Base-by-base conservation (phyloP, 2,888 invertebrate species). In the Eristalis pertinax region DNA sequence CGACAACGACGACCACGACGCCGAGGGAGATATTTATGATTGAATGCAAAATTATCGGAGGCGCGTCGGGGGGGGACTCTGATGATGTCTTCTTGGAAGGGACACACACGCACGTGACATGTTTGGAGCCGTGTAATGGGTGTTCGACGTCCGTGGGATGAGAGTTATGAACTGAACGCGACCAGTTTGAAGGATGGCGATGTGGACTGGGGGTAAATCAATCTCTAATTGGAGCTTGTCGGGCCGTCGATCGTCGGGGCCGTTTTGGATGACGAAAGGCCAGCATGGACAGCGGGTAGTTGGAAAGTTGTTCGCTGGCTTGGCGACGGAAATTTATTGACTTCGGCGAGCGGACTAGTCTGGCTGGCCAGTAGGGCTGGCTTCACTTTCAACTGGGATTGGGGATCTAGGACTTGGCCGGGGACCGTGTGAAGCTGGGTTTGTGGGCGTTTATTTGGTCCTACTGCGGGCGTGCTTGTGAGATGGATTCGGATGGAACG, bases 21-120 rank as follows among this genome's bases (percentile, higher is more conserved):
- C 2, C 26, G 29, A 13, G 43, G 35, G 50, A 26, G 50, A 69
- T 82, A 64, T 85, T 77, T 85, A 82, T 85, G 68, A 82, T 77
- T 77, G 70, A 82, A 82, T 65, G 76, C 26, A 70, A 84, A 74
- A 65, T 79, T 32, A 62, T 38, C 43, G 70, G 70, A 50, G 38
- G 13, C 24, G 22, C 50, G 24, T 43, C 65, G 26, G 2, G 24
- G 11, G 22, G 22, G 58, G 32, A 32, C 32, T 8, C 7, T 5
- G 32, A 1, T 67, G 68, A 75, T 84, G 58, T 79, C 32, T 63
- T 35, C 38, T 35, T 15, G 60, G 60, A 29, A 60, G 60, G 24
- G 26, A 60, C 24, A 29, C 24, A 60, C 26, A 13, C 26, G 60
- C 26, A 13, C 60, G 26, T 68, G 68, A 29, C 68, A 41, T 35